Evolutionary conservation across 35 echinoderm and acorn worm genomes (phyloP).

Genomic region (Holothuria glaberrima): DNA sequence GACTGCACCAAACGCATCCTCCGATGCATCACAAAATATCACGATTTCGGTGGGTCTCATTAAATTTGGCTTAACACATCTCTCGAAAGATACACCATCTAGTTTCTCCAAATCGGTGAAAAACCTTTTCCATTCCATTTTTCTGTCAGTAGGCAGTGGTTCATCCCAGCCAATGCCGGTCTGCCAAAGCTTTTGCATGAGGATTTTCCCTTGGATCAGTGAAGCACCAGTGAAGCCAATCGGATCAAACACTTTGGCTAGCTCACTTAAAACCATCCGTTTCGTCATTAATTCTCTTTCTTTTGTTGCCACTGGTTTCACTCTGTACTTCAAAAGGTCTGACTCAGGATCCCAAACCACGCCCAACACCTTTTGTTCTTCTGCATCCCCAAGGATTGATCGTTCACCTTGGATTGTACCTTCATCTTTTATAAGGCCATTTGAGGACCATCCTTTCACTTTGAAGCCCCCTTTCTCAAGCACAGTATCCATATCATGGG

Average conservation of each 20-base stretch:
- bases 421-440: neutral
- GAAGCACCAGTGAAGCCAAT: conserved; percentile 52
- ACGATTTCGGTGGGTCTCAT: neutral
- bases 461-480: conserved; percentile 42
- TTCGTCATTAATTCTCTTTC: neutral
- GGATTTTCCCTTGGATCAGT: conserved; percentile 27
- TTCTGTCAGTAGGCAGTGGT: neutral
- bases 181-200: conserved; percentile 52
- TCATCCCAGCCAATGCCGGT: conserved; percentile 60
- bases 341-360: conserved; percentile 16
- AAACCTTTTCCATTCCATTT: neutral
- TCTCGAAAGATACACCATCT: neutral
- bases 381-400: neutral
- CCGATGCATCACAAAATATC: conserved; percentile 8
- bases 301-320: neutral
- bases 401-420: neutral
- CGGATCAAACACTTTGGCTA: conserved; percentile 38
- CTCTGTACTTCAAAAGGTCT: neutral
- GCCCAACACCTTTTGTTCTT: conserved; percentile 53
- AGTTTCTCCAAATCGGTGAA: neutral
- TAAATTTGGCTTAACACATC: neutral
- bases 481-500: conserved; percentile 45
- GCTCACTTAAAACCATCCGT: neutral
- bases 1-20: conserved; percentile 49
- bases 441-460: conserved; percentile 57